Base-by-base conservation (phyloP, 2,888 invertebrate species). In the Spilosoma lubricipeda region DNA sequence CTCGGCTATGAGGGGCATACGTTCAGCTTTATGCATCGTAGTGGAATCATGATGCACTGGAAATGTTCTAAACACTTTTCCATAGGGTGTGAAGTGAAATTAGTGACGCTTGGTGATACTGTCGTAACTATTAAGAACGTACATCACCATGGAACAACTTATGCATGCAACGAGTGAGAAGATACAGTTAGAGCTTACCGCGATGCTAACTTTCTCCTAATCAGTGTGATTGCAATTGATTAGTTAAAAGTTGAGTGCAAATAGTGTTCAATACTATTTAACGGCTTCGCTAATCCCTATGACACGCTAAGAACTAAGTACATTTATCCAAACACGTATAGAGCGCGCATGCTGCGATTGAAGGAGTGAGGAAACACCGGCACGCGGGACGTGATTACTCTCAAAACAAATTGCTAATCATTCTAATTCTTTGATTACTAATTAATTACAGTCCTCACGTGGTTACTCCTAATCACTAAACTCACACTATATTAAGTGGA, bases 1-100 rank as follows among this genome's bases (percentile, higher is more conserved):
- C 67, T 82, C n/a, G 27, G 56, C 9, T 42, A 68, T 67, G 74
- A 67, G 39, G 75, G 74, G 4, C 56, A 80, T 18, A 79, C 77
- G 0, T 82, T 74, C 42, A 77, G 77, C 56, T 39, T 75, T 30
- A 78, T 79, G 65, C 11, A 27, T 2, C 23, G 48, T 7, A 27
- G 0, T 9, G 73, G 75, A 13, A 0, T 15, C 1, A 73, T 48
- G 20, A 27, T 3, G 5, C 18, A 36, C 13, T 77, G 77, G 73
- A 75, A 42, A 63, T 77, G 77, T 64, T 75, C 75, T 3, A 71
- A 74, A 63, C 63, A 70, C 42, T 48, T 33, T 7, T 59, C 67
- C 7, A 39, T 59, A 8, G 65, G 70, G 5, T 74, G 74, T 48
- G 42, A 33, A 27, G 70, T 63, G 1, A 70, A 67, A 2, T 5